Evolutionary conservation across 2,113 vertebrate genomes (phyloP).

Genomic region (Aphelocoma coerulescens): DNA sequence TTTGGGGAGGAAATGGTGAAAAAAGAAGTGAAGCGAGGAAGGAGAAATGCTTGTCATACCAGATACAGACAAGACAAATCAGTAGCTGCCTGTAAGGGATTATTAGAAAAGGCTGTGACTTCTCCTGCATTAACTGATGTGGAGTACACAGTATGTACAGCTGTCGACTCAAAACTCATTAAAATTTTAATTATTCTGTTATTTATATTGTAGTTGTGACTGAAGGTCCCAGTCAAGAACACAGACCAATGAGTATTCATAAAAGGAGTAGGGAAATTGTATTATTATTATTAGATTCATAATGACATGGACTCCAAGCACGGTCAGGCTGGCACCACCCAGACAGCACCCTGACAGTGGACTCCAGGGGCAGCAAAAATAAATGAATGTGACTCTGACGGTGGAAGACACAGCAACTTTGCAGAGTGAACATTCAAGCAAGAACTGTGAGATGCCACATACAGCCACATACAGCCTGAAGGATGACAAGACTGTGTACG

Average conservation of each 20-base stretch:
- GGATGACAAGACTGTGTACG: not conserved
- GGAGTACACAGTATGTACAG: not conserved
- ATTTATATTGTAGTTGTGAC: not conserved
- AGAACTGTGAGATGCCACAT: not conserved
- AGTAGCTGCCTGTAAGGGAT: not conserved
- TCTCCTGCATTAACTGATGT: not conserved
- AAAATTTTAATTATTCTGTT: slow-evolving; percentile 5
- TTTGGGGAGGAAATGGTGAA: not conserved
- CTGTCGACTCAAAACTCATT: not conserved
- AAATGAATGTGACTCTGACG: not conserved
- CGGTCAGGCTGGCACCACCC: slow-evolving; percentile 13
- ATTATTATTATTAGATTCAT: slow-evolving; percentile 17
- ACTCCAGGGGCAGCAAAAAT: not conserved
- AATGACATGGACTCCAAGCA: not conserved
- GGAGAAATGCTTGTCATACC: not conserved
- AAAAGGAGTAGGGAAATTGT: not conserved
- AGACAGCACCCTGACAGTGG: not conserved
- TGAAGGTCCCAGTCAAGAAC: not conserved
- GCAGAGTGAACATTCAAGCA: not conserved
- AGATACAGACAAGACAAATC: not conserved
- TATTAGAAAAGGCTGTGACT: not conserved
- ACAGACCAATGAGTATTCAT: not conserved
- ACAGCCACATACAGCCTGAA: not conserved
- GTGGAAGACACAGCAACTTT: not conserved
- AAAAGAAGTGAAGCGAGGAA: not conserved